These are phyloP conservation scores for Sycophaga agraensis DNA, from an alignment of 1,140 invertebrate genomes.

Conservation along the genomic window DNA sequence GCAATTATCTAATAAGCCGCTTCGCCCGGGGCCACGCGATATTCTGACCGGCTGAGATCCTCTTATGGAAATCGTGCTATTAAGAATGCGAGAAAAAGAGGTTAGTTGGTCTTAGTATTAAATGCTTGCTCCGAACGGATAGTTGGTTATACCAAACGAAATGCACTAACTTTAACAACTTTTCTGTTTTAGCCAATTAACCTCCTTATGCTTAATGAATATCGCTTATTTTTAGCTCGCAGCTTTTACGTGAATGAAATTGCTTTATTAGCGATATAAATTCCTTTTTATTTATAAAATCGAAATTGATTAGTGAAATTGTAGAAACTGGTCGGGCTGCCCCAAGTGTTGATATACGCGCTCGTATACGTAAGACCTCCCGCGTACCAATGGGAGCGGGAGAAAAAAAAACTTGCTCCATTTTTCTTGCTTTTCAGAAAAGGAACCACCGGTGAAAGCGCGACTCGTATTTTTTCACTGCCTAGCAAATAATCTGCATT, in stretches of 20 bases:
- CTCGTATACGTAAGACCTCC: too few species aligned
- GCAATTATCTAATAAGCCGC: too few species aligned
- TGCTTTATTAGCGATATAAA: constrained; percentile 1
- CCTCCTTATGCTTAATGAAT: background rate
- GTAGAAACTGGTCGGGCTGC: too few species aligned
- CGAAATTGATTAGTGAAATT: too few species aligned
- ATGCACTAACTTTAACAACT: constrained; percentile 8
- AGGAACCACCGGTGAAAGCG: too few species aligned
- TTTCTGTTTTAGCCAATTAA: constrained; percentile 11
- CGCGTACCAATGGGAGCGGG: too few species aligned
- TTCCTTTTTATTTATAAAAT: background rate
- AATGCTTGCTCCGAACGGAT: background rate
- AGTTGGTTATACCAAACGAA: constrained; percentile 7
- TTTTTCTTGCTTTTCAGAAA: too few species aligned
- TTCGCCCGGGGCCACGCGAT: too few species aligned
- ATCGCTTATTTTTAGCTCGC: background rate
- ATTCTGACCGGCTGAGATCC: background rate
- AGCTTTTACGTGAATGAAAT: background rate
- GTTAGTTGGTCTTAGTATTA: constrained; percentile 19
- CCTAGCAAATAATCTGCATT: too few species aligned
- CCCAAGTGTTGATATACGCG: too few species aligned
- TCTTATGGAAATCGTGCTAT: constrained; percentile 17
- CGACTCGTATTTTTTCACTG: too few species aligned
- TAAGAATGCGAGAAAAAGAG: constrained; percentile 20
- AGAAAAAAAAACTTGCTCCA: too few species aligned